Evolutionary conservation across 2,888 invertebrate genomes (phyloP).

Genomic region (Ormyrus nitidulus): DNA sequence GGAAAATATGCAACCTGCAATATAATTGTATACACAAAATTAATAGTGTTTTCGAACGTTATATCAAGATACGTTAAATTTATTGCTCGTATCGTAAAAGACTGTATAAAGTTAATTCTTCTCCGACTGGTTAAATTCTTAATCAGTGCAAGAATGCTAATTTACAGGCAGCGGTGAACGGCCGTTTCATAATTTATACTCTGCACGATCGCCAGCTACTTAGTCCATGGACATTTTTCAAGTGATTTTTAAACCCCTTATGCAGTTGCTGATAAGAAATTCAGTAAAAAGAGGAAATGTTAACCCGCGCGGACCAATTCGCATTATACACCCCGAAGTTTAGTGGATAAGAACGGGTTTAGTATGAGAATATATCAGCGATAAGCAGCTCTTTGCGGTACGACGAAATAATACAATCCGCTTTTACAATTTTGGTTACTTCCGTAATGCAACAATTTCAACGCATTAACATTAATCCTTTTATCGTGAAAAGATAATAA

Average conservation of each 20-base stretch:
- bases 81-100: not conserved
- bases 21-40: not conserved
- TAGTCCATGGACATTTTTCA: too few species aligned
- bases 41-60: not conserved
- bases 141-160: slow-evolving; percentile 14
- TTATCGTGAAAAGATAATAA: too few species aligned
- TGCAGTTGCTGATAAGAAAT: not conserved
- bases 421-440: too few species aligned
- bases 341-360: slow-evolving; percentile 32
- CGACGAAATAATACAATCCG: slow-evolving; percentile 4
- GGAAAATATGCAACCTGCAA: too few species aligned
- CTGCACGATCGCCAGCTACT: too few species aligned
- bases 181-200: slow-evolving; percentile 21
- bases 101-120: not conserved
- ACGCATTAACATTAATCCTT: too few species aligned
- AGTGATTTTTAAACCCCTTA: not conserved
- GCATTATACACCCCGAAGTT: not conserved
- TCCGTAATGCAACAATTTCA: too few species aligned
- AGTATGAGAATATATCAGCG: not conserved
- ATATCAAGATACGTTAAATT: not conserved
- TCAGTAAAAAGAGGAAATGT: not conserved
- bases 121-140: slow-evolving; percentile 16
- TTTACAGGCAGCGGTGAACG: not conserved
- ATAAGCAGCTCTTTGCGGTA: slow-evolving; percentile 10
- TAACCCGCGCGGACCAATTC: not conserved